Evolutionary conservation across 2,113 vertebrate species (phyloP).

Genomic region (Protobothrops mucrosquamatus): DNA sequence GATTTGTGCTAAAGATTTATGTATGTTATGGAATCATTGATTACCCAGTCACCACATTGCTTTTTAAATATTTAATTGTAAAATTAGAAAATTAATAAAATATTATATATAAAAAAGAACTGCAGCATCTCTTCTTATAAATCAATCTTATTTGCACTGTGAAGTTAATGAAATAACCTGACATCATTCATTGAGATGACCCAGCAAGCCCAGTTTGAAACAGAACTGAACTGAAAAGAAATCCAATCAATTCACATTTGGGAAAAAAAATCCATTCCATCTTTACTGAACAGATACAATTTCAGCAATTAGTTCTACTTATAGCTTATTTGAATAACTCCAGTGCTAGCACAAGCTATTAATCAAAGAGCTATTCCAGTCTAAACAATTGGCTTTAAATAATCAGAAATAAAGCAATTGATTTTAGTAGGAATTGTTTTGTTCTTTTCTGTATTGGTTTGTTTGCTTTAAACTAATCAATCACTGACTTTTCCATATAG

Average conservation of each 20-base stretch:
- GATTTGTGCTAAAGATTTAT: too few species aligned
- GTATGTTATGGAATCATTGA: too few species aligned
- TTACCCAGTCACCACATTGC: too few species aligned
- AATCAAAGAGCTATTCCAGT: conserved; percentile 56
- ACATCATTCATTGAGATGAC: neutral
- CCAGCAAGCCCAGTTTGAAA: neutral
- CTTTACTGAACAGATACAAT: conserved; percentile 15
- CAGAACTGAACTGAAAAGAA: conserved; percentile 27
- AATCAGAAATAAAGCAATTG: conserved; percentile 54
- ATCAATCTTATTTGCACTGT: conserved; percentile 9
- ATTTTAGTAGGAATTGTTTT: conserved; percentile 50
- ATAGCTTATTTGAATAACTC: conserved; percentile 51
- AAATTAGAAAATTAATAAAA: too few species aligned
- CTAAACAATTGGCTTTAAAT: conserved; percentile 59
- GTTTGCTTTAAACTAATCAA: conserved; percentile 44
- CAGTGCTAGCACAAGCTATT: conserved; percentile 50
- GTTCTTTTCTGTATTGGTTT: conserved; percentile 20
- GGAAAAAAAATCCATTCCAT: conserved; percentile 28
- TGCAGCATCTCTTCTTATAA: neutral
- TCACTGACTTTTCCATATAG: conserved; percentile 17
- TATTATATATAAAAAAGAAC: neutral
- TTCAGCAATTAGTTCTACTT: conserved; percentile 58
- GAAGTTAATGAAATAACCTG: neutral
- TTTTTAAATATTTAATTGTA: too few species aligned
- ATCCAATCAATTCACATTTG: conserved; percentile 27